Evolutionary conservation across 2,888 invertebrate genomes (phyloP), one percentile per base, ranked within the genome.

Genomic region (Spilosoma lubricipeda): DNA sequence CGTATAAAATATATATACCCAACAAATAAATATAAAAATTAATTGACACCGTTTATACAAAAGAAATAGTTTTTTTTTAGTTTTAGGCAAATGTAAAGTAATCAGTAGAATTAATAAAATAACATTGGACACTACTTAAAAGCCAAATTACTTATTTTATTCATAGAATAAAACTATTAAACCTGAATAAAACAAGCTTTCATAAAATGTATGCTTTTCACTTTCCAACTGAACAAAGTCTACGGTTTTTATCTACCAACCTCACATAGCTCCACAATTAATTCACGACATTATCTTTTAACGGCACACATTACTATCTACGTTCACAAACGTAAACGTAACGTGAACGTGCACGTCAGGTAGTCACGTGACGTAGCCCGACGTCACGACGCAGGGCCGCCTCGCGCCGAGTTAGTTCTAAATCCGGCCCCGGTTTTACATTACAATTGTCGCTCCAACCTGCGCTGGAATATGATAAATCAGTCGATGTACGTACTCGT

Each of bases 391-490:
- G 48, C 74, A 75, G 73, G 70, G 67, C 66, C 72, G 76, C 72
- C 52, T 76, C 70, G 75, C 72, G 36, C 80, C 70, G 77, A 82
- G 84, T 85, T 84, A 82, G 82, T 84, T 80, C 81, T 75, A 80
- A 83, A 85, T 85, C 87, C 88, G 83, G 84, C 84, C 84, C 87
- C 79, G 81, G 89, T 89, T 93, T 93, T 92, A 90, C 93, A 93
- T 93, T 90, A 94, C 93, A 93, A 93, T 85, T 85, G 85, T 93
- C 92, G 91, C 90, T 85, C 89, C 90, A 88, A 90, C 91, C 90
- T 90, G 90, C 83, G 84, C 87, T 86, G 82, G 86, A 90, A 90
- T 93, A 92, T 93, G 93, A 93, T 94, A 92, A 93, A 93, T 93
- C 92, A 88, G 90, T 83, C 86, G 87, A 87, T 87, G 87, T 82